phyloP scores from a whole-genome alignment of 2,797 vertebrate species.

The Anguilla marmorata region DNA sequence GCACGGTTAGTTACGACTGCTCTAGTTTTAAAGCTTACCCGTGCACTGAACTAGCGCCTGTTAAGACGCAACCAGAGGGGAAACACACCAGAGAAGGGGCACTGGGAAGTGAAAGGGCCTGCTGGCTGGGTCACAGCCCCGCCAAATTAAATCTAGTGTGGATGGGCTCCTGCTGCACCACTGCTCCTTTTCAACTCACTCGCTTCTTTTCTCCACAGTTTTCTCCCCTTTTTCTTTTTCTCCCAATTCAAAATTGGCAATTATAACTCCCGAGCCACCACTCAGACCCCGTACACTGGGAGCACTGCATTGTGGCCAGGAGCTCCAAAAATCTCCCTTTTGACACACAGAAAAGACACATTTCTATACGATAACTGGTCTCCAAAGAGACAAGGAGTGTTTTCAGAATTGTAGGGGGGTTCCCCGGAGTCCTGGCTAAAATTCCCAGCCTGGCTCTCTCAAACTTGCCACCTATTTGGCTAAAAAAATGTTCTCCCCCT shows the following conservation, averaged over 20 bases:
- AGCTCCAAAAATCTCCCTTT: not conserved
- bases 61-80: not conserved
- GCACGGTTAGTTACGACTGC: not conserved
- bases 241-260: not conserved
- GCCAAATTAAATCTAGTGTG: not conserved
- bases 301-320: not conserved
- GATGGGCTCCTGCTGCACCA: not conserved
- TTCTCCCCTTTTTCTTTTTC: not conserved
- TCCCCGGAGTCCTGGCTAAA: no score
- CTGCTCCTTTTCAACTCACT: not conserved
- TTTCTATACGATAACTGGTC: not conserved
- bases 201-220: not conserved
- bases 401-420: no score
- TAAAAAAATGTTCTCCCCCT: no score
- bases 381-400: not conserved
- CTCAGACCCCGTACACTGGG: not conserved
- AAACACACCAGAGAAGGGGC: not conserved
- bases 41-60: not conserved
- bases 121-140: not conserved
- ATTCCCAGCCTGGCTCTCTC: no score
- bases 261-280: not conserved
- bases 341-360: not conserved
- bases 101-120: not conserved
- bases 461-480: no score
- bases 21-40: not conserved